Base-by-base conservation (phyloP, 2,888 invertebrate genomes). In the Drosophila gaucha region DNA sequence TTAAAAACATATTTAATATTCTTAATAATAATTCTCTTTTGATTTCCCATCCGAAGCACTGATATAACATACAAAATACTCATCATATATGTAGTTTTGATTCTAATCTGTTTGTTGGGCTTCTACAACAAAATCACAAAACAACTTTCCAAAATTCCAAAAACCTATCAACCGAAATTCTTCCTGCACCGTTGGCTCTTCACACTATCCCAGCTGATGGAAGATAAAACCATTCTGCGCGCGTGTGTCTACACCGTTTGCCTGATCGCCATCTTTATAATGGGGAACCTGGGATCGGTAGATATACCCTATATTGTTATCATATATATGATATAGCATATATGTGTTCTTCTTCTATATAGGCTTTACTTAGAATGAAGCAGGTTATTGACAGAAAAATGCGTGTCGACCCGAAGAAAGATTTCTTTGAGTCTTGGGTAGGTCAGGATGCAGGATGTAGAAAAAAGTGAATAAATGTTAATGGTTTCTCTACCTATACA, bases 221-320 rank as follows among this genome's bases (percentile, higher is more conserved):
- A 77, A 10, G 28, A 47, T 2, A 31, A 60, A 0, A 24, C 58
- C 0, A 5, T 31, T 0, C 4, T 69, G 0, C 65, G 80, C 8
- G 6, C 46, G 5, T 31, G 38, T 6, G 88, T 91, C 0, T 75
- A 92, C 22, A 74, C 94, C 5, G 86, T 94, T 84, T 91, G 94
- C 0, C 73, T 94, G n/a, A 2, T 91, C 95, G 68, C 92, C 96
- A 94, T 95, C 0, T 95, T 94, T 69, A 93, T 94, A n/a, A 90
- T 83, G 51, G 49, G 55, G 1, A 31, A 64, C 0, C 9, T 58
- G 6, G 31, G 31, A n/a, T 43, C 46, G 65, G 79, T 82, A 20
- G 10, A 59, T 16, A n/a, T n/a, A n/a, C n/a, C n/a, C n/a, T 16
- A 16, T 2, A 6, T 9, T 3, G 2, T 16, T n/a, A 6, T 35